These are phyloP conservation scores for Todus mexicanus DNA, from an alignment of 2,797 vertebrate genomes.

Conservation along the genomic window DNA sequence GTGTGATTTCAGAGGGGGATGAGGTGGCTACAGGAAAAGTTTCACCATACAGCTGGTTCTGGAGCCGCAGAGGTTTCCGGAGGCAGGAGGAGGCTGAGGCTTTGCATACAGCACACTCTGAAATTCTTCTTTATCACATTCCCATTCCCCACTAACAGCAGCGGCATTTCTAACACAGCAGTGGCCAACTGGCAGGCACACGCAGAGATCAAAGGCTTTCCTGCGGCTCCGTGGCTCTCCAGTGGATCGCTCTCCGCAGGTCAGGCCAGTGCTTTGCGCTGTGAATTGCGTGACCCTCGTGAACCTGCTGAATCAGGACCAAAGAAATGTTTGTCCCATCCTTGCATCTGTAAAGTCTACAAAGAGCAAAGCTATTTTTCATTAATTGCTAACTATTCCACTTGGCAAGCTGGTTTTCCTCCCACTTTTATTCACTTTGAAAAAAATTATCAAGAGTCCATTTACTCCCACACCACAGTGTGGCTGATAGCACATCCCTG, in stretches of 20 bases:
- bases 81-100: background rate
- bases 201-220: conserved; percentile 18
- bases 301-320: conserved; percentile 38
- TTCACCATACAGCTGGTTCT: background rate
- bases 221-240: background rate
- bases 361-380: conserved; percentile 42
- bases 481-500: background rate
- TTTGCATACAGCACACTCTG: background rate
- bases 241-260: background rate
- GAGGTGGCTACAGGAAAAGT: background rate
- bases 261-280: background rate
- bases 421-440: conserved; percentile 3
- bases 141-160: background rate
- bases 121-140: background rate
- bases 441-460: background rate
- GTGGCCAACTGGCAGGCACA: conserved; percentile 18
- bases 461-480: background rate
- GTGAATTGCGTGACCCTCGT: conserved; percentile 16
- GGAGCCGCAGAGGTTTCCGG: background rate
- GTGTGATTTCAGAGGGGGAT: background rate
- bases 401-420: conserved; percentile 12
- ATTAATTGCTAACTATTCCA: conserved; percentile 30
- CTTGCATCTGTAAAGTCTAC: conserved; percentile 13
- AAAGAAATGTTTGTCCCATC: conserved; percentile 28
- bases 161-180: conserved; percentile 33